Conservation (phyloP, 2,888 invertebrate species). For the Euzophera pinguis region DNA sequence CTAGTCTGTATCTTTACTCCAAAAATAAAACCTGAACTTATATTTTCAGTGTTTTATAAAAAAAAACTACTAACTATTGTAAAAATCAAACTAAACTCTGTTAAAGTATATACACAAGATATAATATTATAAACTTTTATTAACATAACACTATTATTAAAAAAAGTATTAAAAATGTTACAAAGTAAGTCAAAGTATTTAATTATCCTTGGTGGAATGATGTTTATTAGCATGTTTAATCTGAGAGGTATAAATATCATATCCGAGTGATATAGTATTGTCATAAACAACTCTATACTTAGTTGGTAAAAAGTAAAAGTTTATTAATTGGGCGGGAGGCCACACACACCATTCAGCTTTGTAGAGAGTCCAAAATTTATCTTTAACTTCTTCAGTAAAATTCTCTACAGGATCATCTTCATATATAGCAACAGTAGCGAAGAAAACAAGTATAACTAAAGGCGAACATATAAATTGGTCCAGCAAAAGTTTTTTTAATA, state of each 20-base stretch:
- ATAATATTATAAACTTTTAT: too few relatives aligned
- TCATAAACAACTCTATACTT: slow-evolving; percentile 92
- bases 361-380: slow-evolving; percentile 89
- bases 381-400: slow-evolving; percentile 83
- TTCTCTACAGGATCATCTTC: slow-evolving; percentile 82
- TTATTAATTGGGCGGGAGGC: slow-evolving; percentile 96
- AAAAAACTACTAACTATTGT: too few relatives aligned
- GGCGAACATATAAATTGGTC: slow-evolving; percentile 94
- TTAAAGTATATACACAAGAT: too few relatives aligned
- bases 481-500: slow-evolving; percentile 87
- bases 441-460: slow-evolving; percentile 87
- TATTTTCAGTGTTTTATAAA: too few relatives aligned
- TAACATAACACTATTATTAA: too few relatives aligned
- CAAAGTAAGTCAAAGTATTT: too few relatives aligned
- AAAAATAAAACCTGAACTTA: too few relatives aligned
- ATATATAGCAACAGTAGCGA: slow-evolving; percentile 85
- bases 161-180: too few relatives aligned
- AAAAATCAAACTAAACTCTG: too few relatives aligned
- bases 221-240: slow-evolving; percentile 81
- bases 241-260: slow-evolving; percentile 91
- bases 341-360: slow-evolving; percentile 94
- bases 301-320: slow-evolving; percentile 92
- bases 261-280: slow-evolving; percentile 90
- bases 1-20: too few relatives aligned
- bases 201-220: slow-evolving; percentile 5